Base-by-base conservation (phyloP, 2,888 invertebrate genomes). In the Agrypnus murinus region DNA sequence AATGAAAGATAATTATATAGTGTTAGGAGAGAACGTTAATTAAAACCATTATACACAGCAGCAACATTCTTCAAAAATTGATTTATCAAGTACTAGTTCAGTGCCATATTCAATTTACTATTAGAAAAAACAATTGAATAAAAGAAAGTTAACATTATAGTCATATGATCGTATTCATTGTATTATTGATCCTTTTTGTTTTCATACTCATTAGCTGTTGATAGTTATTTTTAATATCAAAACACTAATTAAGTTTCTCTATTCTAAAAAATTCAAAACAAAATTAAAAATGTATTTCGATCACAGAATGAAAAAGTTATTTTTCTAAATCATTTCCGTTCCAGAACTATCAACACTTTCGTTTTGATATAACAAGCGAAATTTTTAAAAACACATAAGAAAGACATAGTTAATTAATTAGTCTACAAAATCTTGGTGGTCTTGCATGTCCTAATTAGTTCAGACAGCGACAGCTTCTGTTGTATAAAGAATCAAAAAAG, bases 361-460 rank as follows among this genome's bases (percentile, higher is more conserved):
- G 50, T 50, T 50, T 31, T 12, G 25, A 25, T 25, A 25, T 50
- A 32, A 50, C 12, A 25, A n/a, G 50, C 7, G 50, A 50, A 50
- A 50, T 50, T 50, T 50, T n/a, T 1, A n/a, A 50, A 31, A 31
- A 50, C n/a, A n/a, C n/a, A 50, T 9, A 50, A 50, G 50, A 31
- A 25, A 50, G 31, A n/a, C 12, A 7, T 31, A n/a, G 1, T 50
- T 50, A 50, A 50, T 50, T 50, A 50, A 12, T 50, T 50, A 50
- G n/a, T 6, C 50, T 12, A 14, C 43, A 14, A 12, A 50, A 12
- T 50, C 50, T 17, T 34, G 57, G 40, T 60, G 31, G 43, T 45
- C 43, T 60, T 60, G 8, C 32, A 60, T 34, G 59, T 60, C 45
- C 59, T 45, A 60, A 60, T 60, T 60, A 60, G 25, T 60, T 40